phyloP scores from a whole-genome alignment of 2,888 invertebrate genomes.

The Thymelicus sylvestris region DNA sequence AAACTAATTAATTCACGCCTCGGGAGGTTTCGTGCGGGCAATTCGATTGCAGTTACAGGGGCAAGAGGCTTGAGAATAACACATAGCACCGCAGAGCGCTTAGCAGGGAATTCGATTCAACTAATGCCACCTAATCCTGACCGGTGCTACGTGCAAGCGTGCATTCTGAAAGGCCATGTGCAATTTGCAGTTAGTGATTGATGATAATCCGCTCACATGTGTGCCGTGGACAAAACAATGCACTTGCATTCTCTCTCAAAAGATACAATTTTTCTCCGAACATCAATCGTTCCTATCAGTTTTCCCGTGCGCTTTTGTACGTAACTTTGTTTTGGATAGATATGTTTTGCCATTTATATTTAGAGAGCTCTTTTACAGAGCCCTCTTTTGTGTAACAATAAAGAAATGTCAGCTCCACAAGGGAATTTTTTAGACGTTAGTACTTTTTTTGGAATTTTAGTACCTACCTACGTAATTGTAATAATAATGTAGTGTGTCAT shows the following conservation, averaged over 20 bases:
- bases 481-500: too few species aligned
- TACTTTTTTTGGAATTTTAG: too few species aligned
- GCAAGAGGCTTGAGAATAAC: conserved; percentile 59
- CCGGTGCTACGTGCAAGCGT: conserved; percentile 70
- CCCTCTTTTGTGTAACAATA: conserved; percentile 20
- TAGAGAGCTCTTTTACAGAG: conserved; percentile 21
- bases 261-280: conserved; percentile 38
- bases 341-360: conserved; percentile 25
- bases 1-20: conserved; percentile 26
- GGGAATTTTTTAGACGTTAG: too few species aligned
- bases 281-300: conserved; percentile 39
- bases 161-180: conserved; percentile 76
- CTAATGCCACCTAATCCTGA: conserved; percentile 80
- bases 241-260: conserved; percentile 43
- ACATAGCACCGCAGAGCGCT: conserved; percentile 77
- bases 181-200: conserved; percentile 79
- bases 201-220: conserved; percentile 76
- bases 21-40: conserved; percentile 36
- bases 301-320: conserved; percentile 30
- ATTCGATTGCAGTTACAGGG: conserved; percentile 56
- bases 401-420: background rate
- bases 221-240: conserved; percentile 64
- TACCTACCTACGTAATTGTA: too few species aligned
- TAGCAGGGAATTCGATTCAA: conserved; percentile 81
- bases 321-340: conserved; percentile 38